These are phyloP conservation scores for Ophthalmolycus amberensis DNA, from an alignment of 2,113 vertebrate species.

Conservation along the genomic window DNA sequence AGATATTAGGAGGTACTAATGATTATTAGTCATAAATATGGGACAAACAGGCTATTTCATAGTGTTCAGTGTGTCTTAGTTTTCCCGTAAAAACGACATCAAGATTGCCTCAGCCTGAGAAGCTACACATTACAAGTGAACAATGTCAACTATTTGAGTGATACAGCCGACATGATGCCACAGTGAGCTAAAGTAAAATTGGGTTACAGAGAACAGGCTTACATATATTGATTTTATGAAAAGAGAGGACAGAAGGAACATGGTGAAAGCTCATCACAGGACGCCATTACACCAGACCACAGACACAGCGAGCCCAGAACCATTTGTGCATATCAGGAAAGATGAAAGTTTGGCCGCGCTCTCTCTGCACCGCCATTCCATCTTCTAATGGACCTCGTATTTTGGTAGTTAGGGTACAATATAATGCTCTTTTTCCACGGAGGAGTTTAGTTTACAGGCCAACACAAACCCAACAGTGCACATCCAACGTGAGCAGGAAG, in stretches of 20 bases:
- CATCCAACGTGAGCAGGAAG: background rate
- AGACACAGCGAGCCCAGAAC: background rate
- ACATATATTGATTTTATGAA: background rate
- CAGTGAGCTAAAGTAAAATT: background rate
- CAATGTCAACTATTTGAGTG: background rate
- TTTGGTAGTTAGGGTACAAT: background rate
- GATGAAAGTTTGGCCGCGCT: conserved; percentile 28
- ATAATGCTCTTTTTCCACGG: background rate
- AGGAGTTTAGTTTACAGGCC: background rate
- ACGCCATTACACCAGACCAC: conserved; percentile 19
- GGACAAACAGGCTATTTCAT: background rate
- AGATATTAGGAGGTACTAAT: background rate
- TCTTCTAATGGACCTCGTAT: conserved; percentile 11
- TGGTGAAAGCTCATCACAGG: conserved; percentile 16
- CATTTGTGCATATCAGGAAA: conserved; percentile 17
- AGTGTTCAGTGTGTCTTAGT: background rate
- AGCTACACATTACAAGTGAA: background rate
- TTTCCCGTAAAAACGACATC: background rate
- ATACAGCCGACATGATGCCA: background rate
- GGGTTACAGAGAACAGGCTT: background rate
- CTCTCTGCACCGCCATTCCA: conserved; percentile 8
- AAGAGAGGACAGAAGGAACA: conserved; percentile 14
- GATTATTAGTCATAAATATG: background rate
- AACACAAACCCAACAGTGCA: background rate
- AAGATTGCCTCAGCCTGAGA: background rate